These are phyloP conservation scores for Dinomys branickii DNA, from an alignment of 2,113 vertebrate genomes.

Conservation along the genomic window DNA sequence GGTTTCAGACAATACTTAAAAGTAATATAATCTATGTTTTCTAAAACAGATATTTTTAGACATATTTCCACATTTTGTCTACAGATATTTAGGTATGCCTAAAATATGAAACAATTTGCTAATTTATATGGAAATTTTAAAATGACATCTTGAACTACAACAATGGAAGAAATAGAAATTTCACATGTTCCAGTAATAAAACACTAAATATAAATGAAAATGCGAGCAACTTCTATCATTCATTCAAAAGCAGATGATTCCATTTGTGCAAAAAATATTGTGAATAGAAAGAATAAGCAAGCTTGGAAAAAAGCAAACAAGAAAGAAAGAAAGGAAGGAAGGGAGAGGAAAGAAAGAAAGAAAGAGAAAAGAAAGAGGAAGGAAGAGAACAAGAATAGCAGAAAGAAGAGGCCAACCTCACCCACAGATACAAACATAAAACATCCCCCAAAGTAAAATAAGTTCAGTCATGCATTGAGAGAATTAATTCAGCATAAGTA, in stretches of 20 bases:
- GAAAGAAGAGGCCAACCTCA: neutral
- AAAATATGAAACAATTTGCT: neutral
- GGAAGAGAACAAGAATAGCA: neutral
- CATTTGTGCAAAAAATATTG: neutral
- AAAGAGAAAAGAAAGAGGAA: neutral
- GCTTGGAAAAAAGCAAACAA: neutral
- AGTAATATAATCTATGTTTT: neutral
- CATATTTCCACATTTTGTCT: neutral
- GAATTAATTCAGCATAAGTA: neutral
- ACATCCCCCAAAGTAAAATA: neutral
- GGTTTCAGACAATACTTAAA: neutral
- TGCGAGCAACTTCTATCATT: neutral
- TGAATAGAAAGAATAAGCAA: neutral
- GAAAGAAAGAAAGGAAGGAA: neutral
- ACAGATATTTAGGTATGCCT: neutral
- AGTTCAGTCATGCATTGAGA: neutral
- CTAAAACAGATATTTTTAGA: neutral
- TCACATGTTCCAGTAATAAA: neutral
- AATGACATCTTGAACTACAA: neutral
- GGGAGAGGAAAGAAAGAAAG: neutral
- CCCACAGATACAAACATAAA: neutral
- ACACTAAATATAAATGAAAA: neutral
- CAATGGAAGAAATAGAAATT: neutral
- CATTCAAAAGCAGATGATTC: neutral
- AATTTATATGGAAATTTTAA: neutral